These are phyloP conservation scores for Caenorhabditis doughertyi DNA, from an alignment of 2,888 invertebrate genomes.

Conservation along the genomic window DNA sequence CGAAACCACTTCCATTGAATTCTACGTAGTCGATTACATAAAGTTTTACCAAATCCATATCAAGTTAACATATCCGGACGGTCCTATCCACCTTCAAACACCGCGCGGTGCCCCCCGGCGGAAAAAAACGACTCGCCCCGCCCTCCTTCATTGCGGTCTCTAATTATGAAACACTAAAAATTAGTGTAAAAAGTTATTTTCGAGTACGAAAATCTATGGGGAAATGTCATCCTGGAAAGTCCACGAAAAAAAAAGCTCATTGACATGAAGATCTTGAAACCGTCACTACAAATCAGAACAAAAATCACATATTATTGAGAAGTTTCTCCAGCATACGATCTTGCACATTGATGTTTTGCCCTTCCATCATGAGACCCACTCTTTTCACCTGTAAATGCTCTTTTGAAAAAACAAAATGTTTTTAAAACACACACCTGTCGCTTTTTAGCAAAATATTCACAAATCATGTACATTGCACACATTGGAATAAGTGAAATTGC, in stretches of 20 bases:
- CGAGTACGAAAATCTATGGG: neutral
- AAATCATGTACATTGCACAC: constrained; percentile 76
- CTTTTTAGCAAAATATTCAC: constrained; percentile 79
- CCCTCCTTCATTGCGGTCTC: no score
- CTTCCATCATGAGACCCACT: constrained; percentile 70
- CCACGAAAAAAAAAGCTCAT: constrained; percentile 20
- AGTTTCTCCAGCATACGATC: constrained; percentile 62
- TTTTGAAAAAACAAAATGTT: neutral
- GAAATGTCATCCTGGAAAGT: constrained; percentile 11
- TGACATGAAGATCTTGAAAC: constrained; percentile 42
- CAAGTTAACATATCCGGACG: no score
- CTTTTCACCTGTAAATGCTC: constrained; percentile 71
- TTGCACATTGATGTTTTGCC: constrained; percentile 65
- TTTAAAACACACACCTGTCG: constrained; percentile 71
- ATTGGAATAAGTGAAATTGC: constrained; percentile 78
- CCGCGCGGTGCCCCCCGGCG: no score
- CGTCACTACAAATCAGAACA: neutral
- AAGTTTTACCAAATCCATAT: no score
- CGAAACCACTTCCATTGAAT: no score
- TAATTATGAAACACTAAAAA: neutral
- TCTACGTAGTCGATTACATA: no score
- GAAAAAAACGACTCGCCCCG: no score
- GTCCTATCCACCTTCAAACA: no score
- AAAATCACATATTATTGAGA: constrained; percentile 52
- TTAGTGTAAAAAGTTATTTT: neutral